Base-by-base conservation (phyloP, 92 coral and sea anemone genomes). In the Actinernus sp. region DNA sequence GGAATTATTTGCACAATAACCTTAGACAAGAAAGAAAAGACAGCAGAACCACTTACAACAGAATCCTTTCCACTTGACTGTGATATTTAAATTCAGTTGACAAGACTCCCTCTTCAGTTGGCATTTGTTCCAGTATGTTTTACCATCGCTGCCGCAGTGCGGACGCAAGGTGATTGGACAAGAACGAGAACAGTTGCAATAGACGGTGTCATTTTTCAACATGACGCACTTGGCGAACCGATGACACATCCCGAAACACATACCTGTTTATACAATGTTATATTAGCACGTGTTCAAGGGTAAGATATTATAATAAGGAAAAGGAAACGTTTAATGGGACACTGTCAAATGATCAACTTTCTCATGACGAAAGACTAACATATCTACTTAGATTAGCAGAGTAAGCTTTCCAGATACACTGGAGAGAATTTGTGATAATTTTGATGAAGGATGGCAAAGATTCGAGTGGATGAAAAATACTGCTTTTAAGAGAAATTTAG, bases 41-140 rank as follows among this genome's bases (percentile, higher is more conserved):
- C n/a, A n/a, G n/a, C n/a, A n/a, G n/a, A n/a, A 29, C 47, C 18
- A 89, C 97, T 90, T 81, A 90, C 97, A 81, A 23, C 97, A 90
- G 65, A 63, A 79, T 37, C 92, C 92, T 16, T 31, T 60, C 83
- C 85, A 53, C 58, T 61, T 37, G 5, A 83, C 90, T 50, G 84
- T 79, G 22, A 93, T 76, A 57, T 36, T 29, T 43, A 50, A 23
- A 34, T 71, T 62, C 33, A 40, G 78, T 23, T 39, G 75, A 64
- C 98, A 90, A 3, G 98, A 78, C 24, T 87, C 83, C 31, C 78
- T 65, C 33, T 71, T 72, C 76, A 93, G 76, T 31, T 85, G 76
- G 27, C 96, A 88, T 32, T 63, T 44, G 62, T 64, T 93, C 61
- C 84, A 81, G 58, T 93, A 90, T 25, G 88, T 80, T 46, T 39